phyloP scores from a whole-genome alignment of 2,888 invertebrate species.

The Apantesis nais region DNA sequence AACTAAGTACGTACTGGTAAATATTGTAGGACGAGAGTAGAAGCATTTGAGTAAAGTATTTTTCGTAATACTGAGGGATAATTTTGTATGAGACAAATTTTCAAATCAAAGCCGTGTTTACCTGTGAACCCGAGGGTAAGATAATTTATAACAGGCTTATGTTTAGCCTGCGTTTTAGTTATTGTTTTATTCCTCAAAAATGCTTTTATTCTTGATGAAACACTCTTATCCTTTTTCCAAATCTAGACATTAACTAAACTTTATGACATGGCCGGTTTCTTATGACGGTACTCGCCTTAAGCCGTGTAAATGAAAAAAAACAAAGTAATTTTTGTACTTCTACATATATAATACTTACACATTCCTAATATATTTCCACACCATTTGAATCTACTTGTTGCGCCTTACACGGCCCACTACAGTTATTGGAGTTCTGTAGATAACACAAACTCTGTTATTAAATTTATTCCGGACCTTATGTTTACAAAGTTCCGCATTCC shows the following conservation, averaged over 20 bases:
- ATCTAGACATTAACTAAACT: too few relatives aligned
- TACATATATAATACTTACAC: neutral
- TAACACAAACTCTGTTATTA: neutral
- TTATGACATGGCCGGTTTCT: too few relatives aligned
- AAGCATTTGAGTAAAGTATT: neutral
- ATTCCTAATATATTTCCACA: neutral
- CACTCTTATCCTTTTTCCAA: neutral
- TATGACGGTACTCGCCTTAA: too few relatives aligned
- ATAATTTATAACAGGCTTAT: neutral
- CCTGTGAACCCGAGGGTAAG: neutral
- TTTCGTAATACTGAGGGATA: neutral
- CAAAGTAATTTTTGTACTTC: neutral
- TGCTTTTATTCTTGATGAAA: neutral
- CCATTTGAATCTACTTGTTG: slow-evolving; percentile 31
- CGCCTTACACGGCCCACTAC: slow-evolving; percentile 6
- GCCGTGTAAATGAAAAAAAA: neutral
- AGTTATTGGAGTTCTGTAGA: slow-evolving; percentile 5
- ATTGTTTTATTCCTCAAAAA: neutral
- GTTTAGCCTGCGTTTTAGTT: neutral
- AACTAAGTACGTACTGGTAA: neutral
- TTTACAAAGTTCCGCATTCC: neutral
- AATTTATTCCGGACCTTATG: neutral
- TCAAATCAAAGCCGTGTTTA: neutral
- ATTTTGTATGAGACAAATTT: neutral
- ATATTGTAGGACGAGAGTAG: neutral